Conservation (phyloP, 1,140 invertebrate genomes). For the Drosophila willistoni region DNA sequence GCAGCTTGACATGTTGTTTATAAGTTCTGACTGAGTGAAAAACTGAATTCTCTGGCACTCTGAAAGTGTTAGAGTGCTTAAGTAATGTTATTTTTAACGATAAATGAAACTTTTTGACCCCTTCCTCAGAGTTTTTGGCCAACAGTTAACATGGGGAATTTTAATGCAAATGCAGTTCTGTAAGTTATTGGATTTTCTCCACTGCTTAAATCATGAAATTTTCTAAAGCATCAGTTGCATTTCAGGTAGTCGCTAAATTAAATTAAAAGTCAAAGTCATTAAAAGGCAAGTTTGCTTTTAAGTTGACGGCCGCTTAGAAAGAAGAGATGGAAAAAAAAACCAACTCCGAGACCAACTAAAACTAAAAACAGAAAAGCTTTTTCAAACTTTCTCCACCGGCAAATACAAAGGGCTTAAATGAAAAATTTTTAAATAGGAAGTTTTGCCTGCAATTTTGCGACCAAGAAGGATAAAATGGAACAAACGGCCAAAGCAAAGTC, state of each 20-base stretch:
- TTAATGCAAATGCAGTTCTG: constrained; percentile 64
- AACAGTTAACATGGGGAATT: constrained; percentile 26
- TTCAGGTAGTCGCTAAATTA: constrained; percentile 62
- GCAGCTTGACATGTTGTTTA: constrained; percentile 65
- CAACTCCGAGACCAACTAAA: neutral
- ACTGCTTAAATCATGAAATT: constrained; percentile 38
- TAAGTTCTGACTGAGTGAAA: constrained; percentile 32
- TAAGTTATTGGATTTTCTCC: constrained; percentile 45
- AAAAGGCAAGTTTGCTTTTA: constrained; percentile 63
- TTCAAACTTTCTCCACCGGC: constrained; percentile 49
- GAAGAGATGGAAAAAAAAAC: neutral
- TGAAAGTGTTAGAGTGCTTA: constrained; percentile 13
- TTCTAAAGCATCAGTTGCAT: constrained; percentile 31
- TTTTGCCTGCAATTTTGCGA: constrained; percentile 40
- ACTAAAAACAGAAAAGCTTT: constrained; percentile 57
- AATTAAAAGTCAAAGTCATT: constrained; percentile 74
- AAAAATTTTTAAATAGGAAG: constrained; percentile 35
- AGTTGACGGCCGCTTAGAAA: constrained; percentile 40
- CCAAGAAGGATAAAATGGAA: neutral
- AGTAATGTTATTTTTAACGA: constrained; percentile 59
- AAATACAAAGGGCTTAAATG: constrained; percentile 20
- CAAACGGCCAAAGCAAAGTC: constrained; percentile 21
- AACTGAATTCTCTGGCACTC: constrained; percentile 14
- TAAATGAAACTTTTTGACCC: constrained; percentile 40
- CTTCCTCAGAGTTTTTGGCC: constrained; percentile 20